Conservation (phyloP, 2,888 invertebrate genomes). For the Plusia festucae region DNA sequence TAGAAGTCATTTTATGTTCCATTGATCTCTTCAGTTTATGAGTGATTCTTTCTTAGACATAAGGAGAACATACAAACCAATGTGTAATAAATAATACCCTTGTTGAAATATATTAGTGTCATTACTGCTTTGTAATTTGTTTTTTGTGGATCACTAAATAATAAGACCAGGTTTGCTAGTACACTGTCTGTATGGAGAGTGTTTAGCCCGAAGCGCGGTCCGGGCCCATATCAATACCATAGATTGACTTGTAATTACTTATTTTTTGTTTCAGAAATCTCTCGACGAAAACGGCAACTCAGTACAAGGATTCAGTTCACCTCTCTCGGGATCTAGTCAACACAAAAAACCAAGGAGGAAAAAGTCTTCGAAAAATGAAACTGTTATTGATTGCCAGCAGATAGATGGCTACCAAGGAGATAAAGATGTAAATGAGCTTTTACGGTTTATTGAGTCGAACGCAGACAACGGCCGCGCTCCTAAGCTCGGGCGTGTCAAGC, state of each 20-base stretch:
- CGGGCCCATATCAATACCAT: neutral
- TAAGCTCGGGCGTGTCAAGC: conserved; percentile 78
- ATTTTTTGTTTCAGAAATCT: conserved; percentile 89
- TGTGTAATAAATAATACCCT: too few species aligned
- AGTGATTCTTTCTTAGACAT: too few species aligned
- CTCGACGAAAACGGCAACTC: conserved; percentile 95
- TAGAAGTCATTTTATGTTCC: too few species aligned
- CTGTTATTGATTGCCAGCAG: conserved; percentile 89
- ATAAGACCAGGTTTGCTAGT: too few species aligned
- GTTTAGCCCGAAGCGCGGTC: too few species aligned
- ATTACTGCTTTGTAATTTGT: too few species aligned
- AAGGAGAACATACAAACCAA: too few species aligned
- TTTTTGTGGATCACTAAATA: too few species aligned
- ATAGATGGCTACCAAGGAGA: conserved; percentile 94
- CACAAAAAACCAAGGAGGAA: conserved; percentile 89
- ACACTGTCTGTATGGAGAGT: too few species aligned
- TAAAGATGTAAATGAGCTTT: conserved; percentile 93
- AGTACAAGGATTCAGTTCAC: conserved; percentile 88
- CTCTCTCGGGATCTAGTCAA: conserved; percentile 84
- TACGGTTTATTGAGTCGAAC: conserved; percentile 93
- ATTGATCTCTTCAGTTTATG: too few species aligned
- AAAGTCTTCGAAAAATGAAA: conserved; percentile 90
- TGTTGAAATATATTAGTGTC: too few species aligned
- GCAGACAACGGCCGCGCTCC: conserved; percentile 77
- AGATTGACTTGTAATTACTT: neutral